Evolutionary conservation across 2,113 vertebrate genomes (phyloP).

Genomic region (Burhinus oedicnemus): DNA sequence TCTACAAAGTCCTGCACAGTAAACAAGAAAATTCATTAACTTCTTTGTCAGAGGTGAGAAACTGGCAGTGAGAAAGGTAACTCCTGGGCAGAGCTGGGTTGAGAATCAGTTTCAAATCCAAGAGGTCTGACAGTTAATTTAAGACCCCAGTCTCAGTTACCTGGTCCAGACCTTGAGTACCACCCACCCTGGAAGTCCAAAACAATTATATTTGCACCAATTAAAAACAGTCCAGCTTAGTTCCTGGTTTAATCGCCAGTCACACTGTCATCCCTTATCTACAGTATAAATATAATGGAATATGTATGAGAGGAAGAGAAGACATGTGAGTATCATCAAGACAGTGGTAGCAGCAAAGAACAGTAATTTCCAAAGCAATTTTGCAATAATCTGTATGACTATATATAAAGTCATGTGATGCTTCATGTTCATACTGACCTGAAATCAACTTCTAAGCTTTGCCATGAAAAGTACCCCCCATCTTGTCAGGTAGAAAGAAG

Average conservation of each 20-base stretch:
- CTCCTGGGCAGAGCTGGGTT: not conserved
- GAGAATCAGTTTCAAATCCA: not conserved
- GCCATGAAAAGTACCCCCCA: not conserved
- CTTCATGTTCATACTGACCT: not conserved
- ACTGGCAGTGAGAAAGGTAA: not conserved
- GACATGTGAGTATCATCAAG: not conserved
- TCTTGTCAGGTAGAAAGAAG: not conserved
- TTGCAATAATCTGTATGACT: not conserved
- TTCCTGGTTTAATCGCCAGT: not conserved
- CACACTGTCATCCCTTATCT: not conserved
- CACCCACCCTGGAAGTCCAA: not conserved
- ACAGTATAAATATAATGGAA: not conserved
- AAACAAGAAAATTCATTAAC: not conserved
- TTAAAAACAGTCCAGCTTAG: not conserved
- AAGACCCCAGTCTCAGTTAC: not conserved
- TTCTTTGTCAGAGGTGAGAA: not conserved
- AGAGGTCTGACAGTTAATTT: not conserved
- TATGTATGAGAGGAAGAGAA: not conserved
- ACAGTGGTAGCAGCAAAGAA: not conserved
- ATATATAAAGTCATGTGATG: not conserved
- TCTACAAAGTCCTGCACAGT: not conserved
- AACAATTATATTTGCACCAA: not conserved
- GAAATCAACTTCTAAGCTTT: not conserved
- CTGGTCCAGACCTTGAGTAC: not conserved
- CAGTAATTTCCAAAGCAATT: not conserved